phyloP scores from a whole-genome alignment of 1,140 invertebrate genomes.

The Lutraria rhynchaena region DNA sequence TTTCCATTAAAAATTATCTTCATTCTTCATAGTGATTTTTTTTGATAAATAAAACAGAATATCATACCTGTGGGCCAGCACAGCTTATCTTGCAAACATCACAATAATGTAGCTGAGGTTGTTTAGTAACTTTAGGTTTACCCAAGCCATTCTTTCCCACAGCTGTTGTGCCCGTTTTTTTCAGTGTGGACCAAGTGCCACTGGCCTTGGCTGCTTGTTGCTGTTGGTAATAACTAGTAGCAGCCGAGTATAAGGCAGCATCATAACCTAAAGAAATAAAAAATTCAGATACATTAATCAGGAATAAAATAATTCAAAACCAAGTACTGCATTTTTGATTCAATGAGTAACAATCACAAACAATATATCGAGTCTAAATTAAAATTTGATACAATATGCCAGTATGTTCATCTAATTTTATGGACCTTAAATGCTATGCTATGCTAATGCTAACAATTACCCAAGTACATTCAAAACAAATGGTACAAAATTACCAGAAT shows the following conservation, averaged over 20 bases:
- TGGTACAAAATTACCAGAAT: too few relatives aligned
- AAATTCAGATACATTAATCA: conserved; percentile 19
- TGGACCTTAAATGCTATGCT: too few relatives aligned
- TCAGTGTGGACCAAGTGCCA: conserved; percentile 88
- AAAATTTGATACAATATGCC: too few relatives aligned
- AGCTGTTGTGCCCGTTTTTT: conserved; percentile 83
- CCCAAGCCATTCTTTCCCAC: conserved; percentile 86
- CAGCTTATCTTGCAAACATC: conserved; percentile 97
- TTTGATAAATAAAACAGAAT: too few relatives aligned
- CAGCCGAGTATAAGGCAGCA: conserved; percentile 95
- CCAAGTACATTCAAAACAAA: too few relatives aligned
- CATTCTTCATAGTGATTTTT: too few relatives aligned
- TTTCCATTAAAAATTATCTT: too few relatives aligned
- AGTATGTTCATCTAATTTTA: too few relatives aligned
- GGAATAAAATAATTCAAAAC: not conserved
- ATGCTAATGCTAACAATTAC: too few relatives aligned
- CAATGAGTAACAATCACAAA: not conserved
- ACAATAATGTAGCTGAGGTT: conserved; percentile 81
- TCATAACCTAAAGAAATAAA: conserved; percentile 87
- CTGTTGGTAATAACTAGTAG: conserved; percentile 95
- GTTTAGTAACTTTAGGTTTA: conserved; percentile 82
- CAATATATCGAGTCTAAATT: not conserved
- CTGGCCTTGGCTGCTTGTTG: conserved; percentile 83
- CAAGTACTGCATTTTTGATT: too few relatives aligned
- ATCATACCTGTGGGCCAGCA: conserved; percentile 94